Evolutionary conservation across 2,113 vertebrate species (phyloP).

Genomic region (Oceanodroma tethys): DNA sequence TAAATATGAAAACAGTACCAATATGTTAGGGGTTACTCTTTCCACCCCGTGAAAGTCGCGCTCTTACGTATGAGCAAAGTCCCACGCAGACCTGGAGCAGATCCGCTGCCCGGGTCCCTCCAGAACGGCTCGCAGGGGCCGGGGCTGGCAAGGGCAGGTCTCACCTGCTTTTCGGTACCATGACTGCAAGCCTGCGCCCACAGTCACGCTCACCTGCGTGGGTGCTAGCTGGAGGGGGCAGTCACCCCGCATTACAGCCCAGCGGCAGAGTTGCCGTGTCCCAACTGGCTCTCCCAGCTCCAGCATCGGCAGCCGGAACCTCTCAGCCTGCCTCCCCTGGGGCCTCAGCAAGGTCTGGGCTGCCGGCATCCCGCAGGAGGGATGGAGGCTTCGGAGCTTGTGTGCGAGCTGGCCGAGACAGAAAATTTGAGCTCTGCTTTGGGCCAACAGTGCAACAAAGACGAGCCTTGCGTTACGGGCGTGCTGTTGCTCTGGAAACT

Average conservation of each 20-base stretch:
- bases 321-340: neutral
- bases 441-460: conserved; percentile 27
- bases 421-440: conserved; percentile 14
- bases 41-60: neutral
- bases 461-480: neutral
- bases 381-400: neutral
- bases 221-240: neutral
- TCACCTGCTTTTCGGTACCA: neutral
- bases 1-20: conserved; percentile 39
- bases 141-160: neutral
- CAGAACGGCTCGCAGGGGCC: neutral
- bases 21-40: neutral
- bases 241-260: neutral
- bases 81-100: fast-evolving
- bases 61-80: neutral
- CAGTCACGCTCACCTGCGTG: neutral
- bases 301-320: fast-evolving
- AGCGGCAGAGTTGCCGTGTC: fast-evolving
- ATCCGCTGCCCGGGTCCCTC: neutral
- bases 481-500: conserved; percentile 36
- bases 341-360: neutral
- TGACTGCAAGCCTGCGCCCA: neutral
- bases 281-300: neutral
- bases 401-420: neutral
- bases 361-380: neutral